phyloP scores from a whole-genome alignment of 2,797 vertebrate genomes.

The Platalea minor region DNA sequence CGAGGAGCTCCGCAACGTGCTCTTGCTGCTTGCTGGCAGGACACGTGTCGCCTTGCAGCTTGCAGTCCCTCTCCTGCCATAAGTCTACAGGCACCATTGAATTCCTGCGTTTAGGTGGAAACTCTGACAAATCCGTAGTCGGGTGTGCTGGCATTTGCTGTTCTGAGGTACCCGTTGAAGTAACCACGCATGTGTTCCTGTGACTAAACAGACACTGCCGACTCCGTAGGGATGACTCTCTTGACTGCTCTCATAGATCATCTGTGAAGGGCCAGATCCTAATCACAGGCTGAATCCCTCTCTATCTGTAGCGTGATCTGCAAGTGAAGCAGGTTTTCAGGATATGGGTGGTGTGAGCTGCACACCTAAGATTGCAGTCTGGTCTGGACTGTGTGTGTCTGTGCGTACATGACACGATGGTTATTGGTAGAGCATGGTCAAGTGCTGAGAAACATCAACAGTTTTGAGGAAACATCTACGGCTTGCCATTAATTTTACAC shows the following conservation, averaged over 20 bases:
- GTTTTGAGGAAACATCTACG: neutral
- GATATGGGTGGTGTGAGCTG: neutral
- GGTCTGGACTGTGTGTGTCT: neutral
- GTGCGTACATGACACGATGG: neutral
- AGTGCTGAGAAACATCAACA: neutral
- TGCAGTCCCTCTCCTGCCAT: neutral
- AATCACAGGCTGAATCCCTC: neutral
- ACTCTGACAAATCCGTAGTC: neutral
- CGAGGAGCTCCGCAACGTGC: neutral
- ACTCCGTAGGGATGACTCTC: neutral
- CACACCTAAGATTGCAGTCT: neutral
- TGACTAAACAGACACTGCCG: neutral
- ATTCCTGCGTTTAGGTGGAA: neutral
- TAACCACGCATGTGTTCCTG: neutral
- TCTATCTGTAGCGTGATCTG: conserved; percentile 10
- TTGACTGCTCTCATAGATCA: neutral
- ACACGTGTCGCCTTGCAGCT: neutral
- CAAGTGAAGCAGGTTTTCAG: conserved; percentile 25
- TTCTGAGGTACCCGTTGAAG: fast-evolving
- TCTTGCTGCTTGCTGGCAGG: neutral
- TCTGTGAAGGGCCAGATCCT: neutral
- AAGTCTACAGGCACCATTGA: neutral
- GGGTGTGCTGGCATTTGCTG: neutral
- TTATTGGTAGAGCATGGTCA: neutral
- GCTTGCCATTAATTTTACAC: neutral